Conservation (phyloP, 2,888 invertebrate genomes). For the Luperina nickerlii region DNA sequence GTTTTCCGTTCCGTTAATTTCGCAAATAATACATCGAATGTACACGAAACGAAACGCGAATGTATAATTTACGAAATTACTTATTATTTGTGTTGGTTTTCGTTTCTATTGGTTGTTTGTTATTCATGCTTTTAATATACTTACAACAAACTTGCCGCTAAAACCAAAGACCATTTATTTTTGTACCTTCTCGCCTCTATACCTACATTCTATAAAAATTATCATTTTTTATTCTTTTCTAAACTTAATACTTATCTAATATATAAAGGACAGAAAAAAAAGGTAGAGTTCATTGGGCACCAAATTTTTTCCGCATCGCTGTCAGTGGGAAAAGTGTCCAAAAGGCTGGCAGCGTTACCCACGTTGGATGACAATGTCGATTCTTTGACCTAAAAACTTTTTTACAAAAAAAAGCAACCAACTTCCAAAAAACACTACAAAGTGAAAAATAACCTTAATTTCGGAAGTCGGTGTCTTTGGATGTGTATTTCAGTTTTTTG, state of each 20-base stretch:
- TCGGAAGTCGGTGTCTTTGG: too few species aligned
- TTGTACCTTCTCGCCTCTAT: neutral
- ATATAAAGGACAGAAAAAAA: neutral
- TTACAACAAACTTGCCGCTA: neutral
- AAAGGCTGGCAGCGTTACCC: neutral
- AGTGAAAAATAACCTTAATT: too few species aligned
- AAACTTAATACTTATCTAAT: neutral
- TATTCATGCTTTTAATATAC: neutral
- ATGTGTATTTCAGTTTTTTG: too few species aligned
- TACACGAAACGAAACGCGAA: constrained; percentile 34
- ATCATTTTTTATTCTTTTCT: neutral
- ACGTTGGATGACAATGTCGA: neutral
- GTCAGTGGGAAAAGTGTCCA: neutral
- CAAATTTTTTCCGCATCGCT: neutral
- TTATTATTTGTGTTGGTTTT: constrained; percentile 29
- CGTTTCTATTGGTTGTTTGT: constrained; percentile 37
- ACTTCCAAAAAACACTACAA: too few species aligned
- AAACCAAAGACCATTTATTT: neutral
- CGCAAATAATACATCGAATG: constrained; percentile 61
- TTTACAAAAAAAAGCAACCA: too few species aligned
- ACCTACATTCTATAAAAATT: neutral
- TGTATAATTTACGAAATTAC: constrained; percentile 52
- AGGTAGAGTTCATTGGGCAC: neutral
- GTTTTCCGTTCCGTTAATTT: constrained; percentile 60
- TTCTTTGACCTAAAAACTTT: neutral